Conservation (phyloP, 2,113 vertebrate species). For the Lampris incognitus region DNA sequence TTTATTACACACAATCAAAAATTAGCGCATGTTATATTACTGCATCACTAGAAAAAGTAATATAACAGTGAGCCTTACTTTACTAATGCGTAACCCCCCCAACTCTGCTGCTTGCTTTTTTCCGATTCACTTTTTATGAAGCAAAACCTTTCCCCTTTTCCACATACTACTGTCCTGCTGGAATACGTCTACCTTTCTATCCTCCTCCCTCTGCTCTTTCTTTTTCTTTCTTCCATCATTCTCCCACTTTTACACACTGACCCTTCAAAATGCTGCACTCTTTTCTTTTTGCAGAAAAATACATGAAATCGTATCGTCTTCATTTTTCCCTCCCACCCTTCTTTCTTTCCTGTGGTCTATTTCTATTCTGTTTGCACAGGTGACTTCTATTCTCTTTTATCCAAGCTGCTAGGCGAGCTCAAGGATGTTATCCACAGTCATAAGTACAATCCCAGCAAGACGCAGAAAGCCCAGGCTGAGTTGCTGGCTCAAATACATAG, state of each 20-base stretch:
- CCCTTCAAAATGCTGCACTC: not conserved
- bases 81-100: no score
- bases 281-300: not conserved
- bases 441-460: constrained; percentile 88
- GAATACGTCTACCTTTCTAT: not conserved
- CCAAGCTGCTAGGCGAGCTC: constrained; percentile 93
- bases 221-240: not conserved
- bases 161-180: not conserved
- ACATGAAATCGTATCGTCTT: not conserved
- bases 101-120: no score
- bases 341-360: constrained; percentile 62
- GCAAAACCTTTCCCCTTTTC: constrained; percentile 14
- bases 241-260: not conserved
- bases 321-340: constrained; percentile 44
- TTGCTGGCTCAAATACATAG: constrained; percentile 91
- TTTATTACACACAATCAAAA: no score
- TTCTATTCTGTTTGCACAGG: constrained; percentile 85
- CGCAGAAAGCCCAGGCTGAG: constrained; percentile 81
- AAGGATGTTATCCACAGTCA: constrained; percentile 87
- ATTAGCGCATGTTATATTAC: no score
- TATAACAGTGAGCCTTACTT: no score
- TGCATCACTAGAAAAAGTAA: no score
- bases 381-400: constrained; percentile 96
- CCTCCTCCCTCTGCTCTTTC: not conserved
- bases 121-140: no score